Evolutionary conservation across 2,888 invertebrate species (phyloP).

Genomic region (Ischnus inquisitorius): DNA sequence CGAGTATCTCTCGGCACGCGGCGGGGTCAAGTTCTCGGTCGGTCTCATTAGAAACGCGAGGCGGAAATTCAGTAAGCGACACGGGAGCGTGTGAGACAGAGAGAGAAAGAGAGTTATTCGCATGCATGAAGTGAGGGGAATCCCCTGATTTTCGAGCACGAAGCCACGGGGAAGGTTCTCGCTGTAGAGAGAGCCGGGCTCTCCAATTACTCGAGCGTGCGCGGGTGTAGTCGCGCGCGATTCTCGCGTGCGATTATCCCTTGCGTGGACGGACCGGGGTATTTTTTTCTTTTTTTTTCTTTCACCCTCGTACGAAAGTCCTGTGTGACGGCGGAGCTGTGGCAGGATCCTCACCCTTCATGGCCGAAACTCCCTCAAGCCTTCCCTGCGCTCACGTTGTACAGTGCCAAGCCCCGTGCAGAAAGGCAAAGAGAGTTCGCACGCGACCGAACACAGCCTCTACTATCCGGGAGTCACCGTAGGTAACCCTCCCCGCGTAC

Average conservation of each 20-base stretch:
- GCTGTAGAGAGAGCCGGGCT: conserved; percentile 62
- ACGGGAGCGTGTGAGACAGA: conserved; percentile 54
- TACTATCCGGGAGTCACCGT: conserved; percentile 51
- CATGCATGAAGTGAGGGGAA: conserved; percentile 57
- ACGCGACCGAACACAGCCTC: conserved; percentile 80
- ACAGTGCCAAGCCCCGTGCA: conserved; percentile 49
- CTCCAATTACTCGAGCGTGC: conserved; percentile 78
- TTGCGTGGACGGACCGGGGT: conserved; percentile 45
- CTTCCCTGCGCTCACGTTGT: conserved; percentile 19
- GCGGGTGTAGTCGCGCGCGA: conserved; percentile 75
- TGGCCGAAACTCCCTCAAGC: conserved; percentile 48
- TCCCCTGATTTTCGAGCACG: conserved; percentile 68
- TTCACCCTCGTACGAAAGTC: conserved; percentile 39
- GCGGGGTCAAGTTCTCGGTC: conserved; percentile 84
- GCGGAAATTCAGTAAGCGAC: conserved; percentile 63
- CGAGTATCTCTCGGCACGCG: conserved; percentile 70
- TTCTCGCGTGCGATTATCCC: conserved; percentile 76
- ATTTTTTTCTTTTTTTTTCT: conserved; percentile 46
- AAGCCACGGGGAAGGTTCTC: conserved; percentile 43
- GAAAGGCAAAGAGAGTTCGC: conserved; percentile 80
- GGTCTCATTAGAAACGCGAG: conserved; percentile 83
- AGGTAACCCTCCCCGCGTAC: conserved; percentile 1
- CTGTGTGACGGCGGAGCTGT: conserved; percentile 25
- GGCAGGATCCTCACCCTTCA: conserved; percentile 37
- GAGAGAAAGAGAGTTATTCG: not conserved